Evolutionary conservation across 2,113 vertebrate genomes (phyloP), one percentile per base, ranked within the genome.

Genomic region (Crotalus horridus): DNA sequence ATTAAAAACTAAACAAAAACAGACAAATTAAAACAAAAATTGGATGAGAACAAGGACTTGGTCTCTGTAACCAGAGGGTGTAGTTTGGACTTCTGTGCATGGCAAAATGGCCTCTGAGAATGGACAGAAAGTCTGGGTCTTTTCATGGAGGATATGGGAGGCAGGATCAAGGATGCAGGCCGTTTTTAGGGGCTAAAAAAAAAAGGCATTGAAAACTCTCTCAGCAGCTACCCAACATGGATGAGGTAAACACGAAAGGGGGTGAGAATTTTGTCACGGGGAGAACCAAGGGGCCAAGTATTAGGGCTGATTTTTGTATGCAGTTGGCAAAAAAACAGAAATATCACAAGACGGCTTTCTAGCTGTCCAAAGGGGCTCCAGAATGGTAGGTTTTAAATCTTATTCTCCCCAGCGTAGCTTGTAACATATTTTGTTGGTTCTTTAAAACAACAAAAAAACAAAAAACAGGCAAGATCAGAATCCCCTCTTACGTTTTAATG

Each of bases 1-100:
- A 69, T 64, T 11, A 56, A 87, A 88, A 92, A 90, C 74, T 51
- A 88, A 87, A 20, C 29, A 23, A 2, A 43, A 46, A 55, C 1
- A 51, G 1, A 51, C 48, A 51, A 51, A 51, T 51, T 51, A 51
- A 51, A 51, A 51, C 48, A 39, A 85, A 48, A 51, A 53, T 15
- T 48, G 43, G 39, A 46, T 29, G 55, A 64, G 21, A 88, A 13
- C 6, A n/a, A 87, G 12, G n/a, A 9, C 20, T 87, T 92, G 92
- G 95, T 61, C 93, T 94, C 88, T 20, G 64, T 92, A 48, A 9
- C 23, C 1, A 94, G 87, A 91, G 87, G 46, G 89, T 91, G 85
- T 46, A 17, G 53, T 74, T 11, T 1, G n/a, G 87, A 69, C 87
- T 81, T 21, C 21, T 6, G 26, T n/a, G 4, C 12, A 1, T 21